Conservation (phyloP, 2,797 vertebrate species). For the Ceryle rudis region DNA sequence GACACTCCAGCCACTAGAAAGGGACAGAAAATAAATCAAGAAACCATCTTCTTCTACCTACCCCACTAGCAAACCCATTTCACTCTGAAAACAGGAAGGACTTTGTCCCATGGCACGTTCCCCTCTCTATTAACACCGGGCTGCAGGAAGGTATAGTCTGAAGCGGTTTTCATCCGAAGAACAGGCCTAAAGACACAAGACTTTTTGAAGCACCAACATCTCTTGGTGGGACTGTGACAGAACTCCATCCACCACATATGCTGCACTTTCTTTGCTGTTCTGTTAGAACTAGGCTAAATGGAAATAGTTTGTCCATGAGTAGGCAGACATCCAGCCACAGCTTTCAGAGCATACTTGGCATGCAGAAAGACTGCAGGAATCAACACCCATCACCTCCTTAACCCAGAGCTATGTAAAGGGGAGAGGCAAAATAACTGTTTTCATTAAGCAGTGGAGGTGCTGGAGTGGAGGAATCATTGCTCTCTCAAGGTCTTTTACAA, state of each 20-base stretch:
- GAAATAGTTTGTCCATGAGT: not conserved
- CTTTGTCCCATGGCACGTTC: not conserved
- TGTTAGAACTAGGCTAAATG: not conserved
- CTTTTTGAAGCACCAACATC: not conserved
- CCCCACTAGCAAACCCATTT: not conserved
- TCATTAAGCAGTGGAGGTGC: not conserved
- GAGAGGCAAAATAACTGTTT: not conserved
- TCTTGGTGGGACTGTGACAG: not conserved
- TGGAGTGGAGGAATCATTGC: not conserved
- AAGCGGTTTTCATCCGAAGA: not conserved
- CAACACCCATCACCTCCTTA: not conserved
- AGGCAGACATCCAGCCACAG: not conserved
- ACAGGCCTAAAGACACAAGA: not conserved
- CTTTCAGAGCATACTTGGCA: not conserved
- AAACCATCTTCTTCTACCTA: not conserved
- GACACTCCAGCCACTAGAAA: not conserved
- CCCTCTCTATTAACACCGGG: not conserved
- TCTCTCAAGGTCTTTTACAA: not conserved
- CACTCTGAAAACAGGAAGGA: not conserved
- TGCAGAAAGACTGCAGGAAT: not conserved
- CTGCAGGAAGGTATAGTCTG: not conserved
- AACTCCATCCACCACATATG: not conserved
- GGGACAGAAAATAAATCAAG: not conserved
- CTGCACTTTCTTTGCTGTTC: not conserved
- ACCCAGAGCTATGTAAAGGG: not conserved